A percentile compares a stretch with the other conserved stretches of the same genome.
Evolutionary conservation across 1,140 invertebrate species (phyloP).

Genomic region (Sarcophaga peregrina): DNA sequence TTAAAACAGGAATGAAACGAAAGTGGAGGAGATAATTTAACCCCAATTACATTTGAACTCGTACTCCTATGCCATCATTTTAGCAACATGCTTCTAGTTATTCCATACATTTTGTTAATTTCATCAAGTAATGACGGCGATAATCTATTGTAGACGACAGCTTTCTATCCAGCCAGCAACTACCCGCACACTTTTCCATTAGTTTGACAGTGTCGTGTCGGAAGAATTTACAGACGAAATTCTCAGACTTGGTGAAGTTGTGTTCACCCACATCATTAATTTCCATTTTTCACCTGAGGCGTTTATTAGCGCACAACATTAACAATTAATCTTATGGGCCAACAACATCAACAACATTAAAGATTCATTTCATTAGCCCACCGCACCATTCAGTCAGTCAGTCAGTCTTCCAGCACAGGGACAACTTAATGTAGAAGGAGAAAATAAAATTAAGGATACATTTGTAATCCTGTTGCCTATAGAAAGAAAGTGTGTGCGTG

Average conservation of each 20-base stretch:
- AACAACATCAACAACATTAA: constrained; percentile 18
- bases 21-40: not conserved
- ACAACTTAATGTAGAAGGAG: not conserved
- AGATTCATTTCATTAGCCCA: not conserved
- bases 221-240: not conserved
- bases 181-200: not conserved
- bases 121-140: not conserved
- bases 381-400: not conserved
- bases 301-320: constrained; percentile 42
- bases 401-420: not conserved
- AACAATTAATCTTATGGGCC: constrained; percentile 43
- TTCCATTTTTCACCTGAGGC: constrained; percentile 45
- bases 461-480: constrained; percentile 5
- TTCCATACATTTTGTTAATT: not conserved
- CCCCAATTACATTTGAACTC: not conserved
- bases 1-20: not conserved
- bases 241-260: not conserved
- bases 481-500: not conserved
- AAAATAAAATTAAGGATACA: not conserved
- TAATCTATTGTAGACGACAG: not conserved
- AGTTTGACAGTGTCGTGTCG: not conserved
- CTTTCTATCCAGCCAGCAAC: not conserved
- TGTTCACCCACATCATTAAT: constrained; percentile 40
- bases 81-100: not conserved
- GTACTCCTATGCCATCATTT: not conserved